phyloP scores from a whole-genome alignment of 1,140 invertebrate species.

The Bombus pyrosoma region DNA sequence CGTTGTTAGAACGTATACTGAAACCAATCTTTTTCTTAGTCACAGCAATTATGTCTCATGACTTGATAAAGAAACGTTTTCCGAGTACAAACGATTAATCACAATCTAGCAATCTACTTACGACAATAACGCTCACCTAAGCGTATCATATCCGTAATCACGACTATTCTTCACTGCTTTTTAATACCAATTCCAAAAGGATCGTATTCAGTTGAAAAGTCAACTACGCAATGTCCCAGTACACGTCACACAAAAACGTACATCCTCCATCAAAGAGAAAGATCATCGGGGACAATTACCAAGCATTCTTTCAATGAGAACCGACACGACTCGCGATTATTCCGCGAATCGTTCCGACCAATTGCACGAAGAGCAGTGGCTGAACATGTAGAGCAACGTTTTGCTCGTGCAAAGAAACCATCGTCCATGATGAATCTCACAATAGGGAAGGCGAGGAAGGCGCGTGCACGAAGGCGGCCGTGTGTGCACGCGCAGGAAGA shows the following conservation, averaged over 20 bases:
- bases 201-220: background rate
- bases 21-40: too few species aligned
- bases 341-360: slow-evolving; percentile 40
- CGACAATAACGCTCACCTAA: background rate
- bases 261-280: background rate
- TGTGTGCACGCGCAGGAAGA: slow-evolving; percentile 32
- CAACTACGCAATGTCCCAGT: too few species aligned
- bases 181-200: background rate
- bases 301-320: background rate
- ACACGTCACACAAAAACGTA: background rate
- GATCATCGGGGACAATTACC: slow-evolving; percentile 22
- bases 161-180: background rate
- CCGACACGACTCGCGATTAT: background rate
- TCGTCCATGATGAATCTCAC: background rate
- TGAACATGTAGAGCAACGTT: slow-evolving; percentile 41
- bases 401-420: background rate
- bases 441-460: slow-evolving; percentile 10
- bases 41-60: too few species aligned
- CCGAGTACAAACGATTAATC: too few species aligned
- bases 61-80: too few species aligned
- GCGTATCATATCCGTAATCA: too few species aligned
- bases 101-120: too few species aligned
- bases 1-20: too few species aligned
- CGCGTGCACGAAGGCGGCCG: background rate
- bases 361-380: slow-evolving; percentile 22